phyloP scores from a whole-genome alignment of 2,113 vertebrate genomes.

The Patagioenas fasciata region DNA sequence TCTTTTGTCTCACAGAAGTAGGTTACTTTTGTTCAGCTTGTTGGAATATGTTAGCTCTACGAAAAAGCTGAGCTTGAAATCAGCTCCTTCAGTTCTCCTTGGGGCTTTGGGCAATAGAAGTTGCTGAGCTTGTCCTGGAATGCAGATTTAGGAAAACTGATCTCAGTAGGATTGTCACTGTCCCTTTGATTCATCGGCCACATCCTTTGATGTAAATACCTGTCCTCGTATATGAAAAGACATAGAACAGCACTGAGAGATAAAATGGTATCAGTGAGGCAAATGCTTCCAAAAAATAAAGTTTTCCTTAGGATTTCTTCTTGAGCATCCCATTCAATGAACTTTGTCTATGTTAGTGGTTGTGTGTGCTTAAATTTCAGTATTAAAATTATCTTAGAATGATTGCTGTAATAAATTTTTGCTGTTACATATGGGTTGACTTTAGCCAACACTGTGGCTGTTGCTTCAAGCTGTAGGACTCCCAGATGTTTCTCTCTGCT shows the following conservation, averaged over 20 bases:
- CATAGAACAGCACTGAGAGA: background rate
- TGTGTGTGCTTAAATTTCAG: background rate
- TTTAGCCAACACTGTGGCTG: background rate
- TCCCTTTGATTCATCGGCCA: background rate
- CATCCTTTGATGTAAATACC: background rate
- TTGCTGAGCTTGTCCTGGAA: background rate
- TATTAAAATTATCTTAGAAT: background rate
- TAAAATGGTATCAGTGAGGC: background rate
- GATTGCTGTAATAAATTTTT: background rate
- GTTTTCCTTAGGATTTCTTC: background rate
- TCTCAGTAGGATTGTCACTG: background rate
- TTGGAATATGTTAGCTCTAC: background rate
- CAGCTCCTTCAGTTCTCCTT: background rate
- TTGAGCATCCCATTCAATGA: background rate
- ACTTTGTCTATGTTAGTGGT: accelerated
- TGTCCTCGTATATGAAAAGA: background rate
- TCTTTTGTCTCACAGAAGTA: background rate
- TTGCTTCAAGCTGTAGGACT: background rate
- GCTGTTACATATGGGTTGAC: background rate
- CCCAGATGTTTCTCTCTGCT: background rate
- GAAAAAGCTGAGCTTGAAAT: background rate
- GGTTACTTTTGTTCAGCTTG: background rate
- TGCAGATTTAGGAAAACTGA: background rate
- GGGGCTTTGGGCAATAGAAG: background rate
- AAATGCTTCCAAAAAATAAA: background rate